Percentiles rank a stretch among this genome's conserved stretches.
Conservation (phyloP, 2,888 invertebrate species). For the Hemaris fuciformis region DNA sequence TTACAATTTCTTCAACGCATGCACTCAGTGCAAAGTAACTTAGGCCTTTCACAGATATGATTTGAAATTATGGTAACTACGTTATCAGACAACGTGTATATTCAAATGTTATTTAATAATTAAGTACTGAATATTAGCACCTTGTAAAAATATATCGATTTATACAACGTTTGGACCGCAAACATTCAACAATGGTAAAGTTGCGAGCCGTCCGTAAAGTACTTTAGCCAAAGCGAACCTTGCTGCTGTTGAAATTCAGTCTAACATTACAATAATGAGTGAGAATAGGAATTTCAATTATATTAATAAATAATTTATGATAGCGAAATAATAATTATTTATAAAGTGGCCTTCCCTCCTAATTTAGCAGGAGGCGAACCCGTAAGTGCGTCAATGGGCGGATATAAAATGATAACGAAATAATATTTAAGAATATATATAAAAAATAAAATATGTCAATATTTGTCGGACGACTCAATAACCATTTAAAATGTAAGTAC, state of each 20-base stretch:
- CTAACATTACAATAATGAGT: neutral
- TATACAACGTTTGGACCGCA: neutral
- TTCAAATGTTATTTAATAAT: neutral
- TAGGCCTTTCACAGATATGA: neutral
- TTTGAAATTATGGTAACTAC: slow-evolving; percentile 11
- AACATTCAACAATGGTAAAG: neutral
- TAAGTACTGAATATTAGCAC: slow-evolving; percentile 9
- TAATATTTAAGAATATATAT: too few species aligned
- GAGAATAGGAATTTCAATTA: neutral
- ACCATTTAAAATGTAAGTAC: slow-evolving; percentile 11
- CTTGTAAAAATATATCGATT: slow-evolving; percentile 15
- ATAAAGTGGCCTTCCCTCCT: too few species aligned
- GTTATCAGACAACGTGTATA: neutral
- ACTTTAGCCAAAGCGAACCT: neutral
- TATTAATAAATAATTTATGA: too few species aligned
- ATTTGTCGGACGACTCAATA: neutral
- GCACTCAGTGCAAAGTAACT: slow-evolving; percentile 14
- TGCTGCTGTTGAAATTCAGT: neutral
- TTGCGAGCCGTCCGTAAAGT: neutral
- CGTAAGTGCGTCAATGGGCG: too few species aligned
- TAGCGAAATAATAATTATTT: too few species aligned
- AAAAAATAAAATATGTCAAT: too few species aligned
- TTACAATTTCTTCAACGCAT: slow-evolving; percentile 16
- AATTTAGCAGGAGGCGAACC: too few species aligned
- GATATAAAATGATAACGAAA: too few species aligned